phyloP scores from a whole-genome alignment of 2,888 invertebrate species.

The Fragum sueziense region DNA sequence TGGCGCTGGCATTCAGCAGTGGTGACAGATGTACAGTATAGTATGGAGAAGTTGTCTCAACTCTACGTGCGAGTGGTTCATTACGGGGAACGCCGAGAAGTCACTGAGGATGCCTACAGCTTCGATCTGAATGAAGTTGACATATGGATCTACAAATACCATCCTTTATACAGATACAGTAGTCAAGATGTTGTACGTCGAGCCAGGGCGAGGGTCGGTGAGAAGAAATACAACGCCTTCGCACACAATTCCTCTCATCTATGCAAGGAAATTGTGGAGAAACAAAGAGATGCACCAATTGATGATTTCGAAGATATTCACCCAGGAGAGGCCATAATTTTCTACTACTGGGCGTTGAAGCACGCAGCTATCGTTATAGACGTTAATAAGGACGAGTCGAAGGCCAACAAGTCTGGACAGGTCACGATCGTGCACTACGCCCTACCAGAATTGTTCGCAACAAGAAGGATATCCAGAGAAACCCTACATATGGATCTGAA shows the following conservation, averaged over 20 bases:
- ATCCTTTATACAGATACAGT: conserved; percentile 22
- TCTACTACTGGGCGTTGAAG: conserved; percentile 31
- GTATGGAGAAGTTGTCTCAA: not conserved
- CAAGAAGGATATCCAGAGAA: conserved; percentile 31
- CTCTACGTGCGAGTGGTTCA: conserved; percentile 27
- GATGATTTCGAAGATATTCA: conserved; percentile 1
- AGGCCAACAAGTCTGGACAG: not conserved
- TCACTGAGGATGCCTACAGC: conserved; percentile 29
- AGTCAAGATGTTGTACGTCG: conserved; percentile 18
- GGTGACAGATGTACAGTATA: conserved; percentile 22
- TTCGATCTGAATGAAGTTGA: conserved; percentile 38
- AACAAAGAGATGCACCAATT: conserved; percentile 14
- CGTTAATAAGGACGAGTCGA: conserved; percentile 10
- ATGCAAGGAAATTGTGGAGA: conserved; percentile 19
- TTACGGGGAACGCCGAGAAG: conserved; percentile 15
- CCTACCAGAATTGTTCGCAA: conserved; percentile 9
- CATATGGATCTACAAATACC: conserved; percentile 36
- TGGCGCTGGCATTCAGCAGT: conserved; percentile 30
- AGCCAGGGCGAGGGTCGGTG: conserved; percentile 31
- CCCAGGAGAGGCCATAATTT: conserved; percentile 32
- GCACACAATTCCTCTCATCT: conserved; percentile 31
- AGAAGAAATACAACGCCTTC: conserved; percentile 19
- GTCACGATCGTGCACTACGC: conserved; percentile 38
- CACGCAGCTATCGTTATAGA: conserved; percentile 36
- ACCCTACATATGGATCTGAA: conserved; percentile 14